Evolutionary conservation across 2,888 invertebrate genomes (phyloP), one percentile per base, ranked within the genome.

Genomic region (Xylota sylvarum): DNA sequence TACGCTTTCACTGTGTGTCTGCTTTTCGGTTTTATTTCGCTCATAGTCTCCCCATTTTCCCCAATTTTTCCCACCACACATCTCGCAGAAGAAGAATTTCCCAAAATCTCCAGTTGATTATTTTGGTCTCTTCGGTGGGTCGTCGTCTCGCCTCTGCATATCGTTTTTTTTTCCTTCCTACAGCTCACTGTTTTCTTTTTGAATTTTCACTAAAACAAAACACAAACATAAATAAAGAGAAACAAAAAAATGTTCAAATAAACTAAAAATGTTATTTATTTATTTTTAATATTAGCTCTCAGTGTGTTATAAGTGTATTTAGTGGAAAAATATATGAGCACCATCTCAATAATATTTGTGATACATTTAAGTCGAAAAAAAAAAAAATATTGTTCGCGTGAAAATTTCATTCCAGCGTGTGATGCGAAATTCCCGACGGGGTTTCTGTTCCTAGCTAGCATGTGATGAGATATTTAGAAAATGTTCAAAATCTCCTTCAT

Each of bases 81-180:
- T 37, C 79, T 88, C 60, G 70, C 58, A 40, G 78, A 77, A 37
- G 70, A 86, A 86, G 85, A 86, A 86, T 88, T 86, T 82, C 82
- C 83, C 81, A 81, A 79, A 82, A 86, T 83, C 78, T 82, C 88
- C 87, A 89, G 87, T 89, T 88, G 88, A 86, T 88, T 88, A 88
- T 88, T 88, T 88, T 88, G 77, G 87, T 89, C 88, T 88, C 89
- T 84, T 88, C 89, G 88, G 88, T 88, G 88, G 88, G 89, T 86
- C 82, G 82, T 86, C 77, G 81, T 86, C 86, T 86, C 86, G 85
- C 72, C 85, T 81, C 72, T 81, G 77, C 43, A 73, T 72, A 81
- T 64, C 52, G 67, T 32, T 46, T 43, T 64, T 55, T 46, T 23
- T 37, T 81, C 50, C 48, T 67, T 46, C 27, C 27, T 40, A 58